Conservation (phyloP, 1,140 invertebrate species). For the Microvelia longipes region DNA sequence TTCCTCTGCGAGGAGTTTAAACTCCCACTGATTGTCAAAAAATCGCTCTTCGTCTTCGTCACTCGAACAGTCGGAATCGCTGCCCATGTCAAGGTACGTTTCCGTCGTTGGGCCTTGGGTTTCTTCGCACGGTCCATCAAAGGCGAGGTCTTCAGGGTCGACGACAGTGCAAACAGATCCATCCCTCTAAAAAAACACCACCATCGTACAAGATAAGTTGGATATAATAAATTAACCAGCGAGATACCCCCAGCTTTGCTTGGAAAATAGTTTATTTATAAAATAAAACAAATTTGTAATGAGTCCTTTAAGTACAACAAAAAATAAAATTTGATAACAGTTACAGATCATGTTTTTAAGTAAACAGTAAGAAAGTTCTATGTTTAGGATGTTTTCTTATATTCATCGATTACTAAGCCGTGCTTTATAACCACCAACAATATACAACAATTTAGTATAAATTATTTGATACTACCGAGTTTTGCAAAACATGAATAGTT, state of each 20-base stretch:
- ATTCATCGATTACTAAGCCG: no score
- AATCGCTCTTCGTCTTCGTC: constrained; percentile 3
- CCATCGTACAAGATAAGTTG: background rate
- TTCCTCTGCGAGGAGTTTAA: constrained; percentile 11
- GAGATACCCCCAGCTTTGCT: background rate
- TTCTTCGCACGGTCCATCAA: background rate
- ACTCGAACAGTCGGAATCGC: background rate
- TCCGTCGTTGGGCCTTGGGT: background rate
- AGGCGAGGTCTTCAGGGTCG: background rate
- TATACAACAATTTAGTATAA: no score
- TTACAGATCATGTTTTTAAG: no score
- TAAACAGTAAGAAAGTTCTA: no score
- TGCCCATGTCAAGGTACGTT: background rate
- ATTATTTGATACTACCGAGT: no score
- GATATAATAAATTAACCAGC: background rate
- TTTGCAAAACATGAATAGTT: no score
- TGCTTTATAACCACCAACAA: no score
- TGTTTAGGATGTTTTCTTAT: no score
- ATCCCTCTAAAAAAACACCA: background rate
- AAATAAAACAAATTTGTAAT: no score
- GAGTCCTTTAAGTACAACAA: no score
- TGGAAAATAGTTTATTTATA: no score
- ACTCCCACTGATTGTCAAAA: constrained; percentile 8
- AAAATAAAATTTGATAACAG: no score
- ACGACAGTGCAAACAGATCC: background rate